Percentiles rank a stretch among this genome's conserved stretches.
phyloP scores from a whole-genome alignment of 2,797 vertebrate species.

The Hydrocynus forskahlii region DNA sequence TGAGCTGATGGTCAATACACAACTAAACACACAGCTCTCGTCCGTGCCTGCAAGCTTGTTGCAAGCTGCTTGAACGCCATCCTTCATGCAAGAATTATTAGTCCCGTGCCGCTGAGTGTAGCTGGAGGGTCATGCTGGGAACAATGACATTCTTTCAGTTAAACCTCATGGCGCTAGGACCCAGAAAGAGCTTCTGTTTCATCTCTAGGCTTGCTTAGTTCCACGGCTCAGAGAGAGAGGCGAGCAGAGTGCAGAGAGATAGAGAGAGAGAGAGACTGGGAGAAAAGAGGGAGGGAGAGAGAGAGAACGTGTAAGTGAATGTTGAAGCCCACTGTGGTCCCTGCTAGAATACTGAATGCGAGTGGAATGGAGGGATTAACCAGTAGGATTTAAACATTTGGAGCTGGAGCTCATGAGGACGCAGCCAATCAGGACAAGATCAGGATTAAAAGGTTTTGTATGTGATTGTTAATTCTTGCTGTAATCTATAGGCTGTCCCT shows the following conservation, averaged over 20 bases:
- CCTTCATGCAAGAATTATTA: constrained; percentile 21
- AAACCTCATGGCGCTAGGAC: constrained; percentile 72
- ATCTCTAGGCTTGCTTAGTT: constrained; percentile 71
- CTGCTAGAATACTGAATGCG: constrained; percentile 63
- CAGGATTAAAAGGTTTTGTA: constrained; percentile 77
- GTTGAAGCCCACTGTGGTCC: constrained; percentile 67
- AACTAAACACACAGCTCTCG: neutral
- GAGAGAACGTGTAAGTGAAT: constrained; percentile 63
- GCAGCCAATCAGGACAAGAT: constrained; percentile 66
- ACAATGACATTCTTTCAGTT: constrained; percentile 65
- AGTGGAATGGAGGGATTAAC: constrained; percentile 72
- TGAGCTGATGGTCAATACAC: neutral
- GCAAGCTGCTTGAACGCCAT: neutral
- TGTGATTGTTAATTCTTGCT: constrained; percentile 66
- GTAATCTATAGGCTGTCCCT: constrained; percentile 55
- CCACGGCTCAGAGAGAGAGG: constrained; percentile 72
- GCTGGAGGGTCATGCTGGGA: constrained; percentile 39
- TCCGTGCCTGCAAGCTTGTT: neutral
- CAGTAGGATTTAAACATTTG: constrained; percentile 68
- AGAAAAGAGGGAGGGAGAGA: constrained; percentile 39
- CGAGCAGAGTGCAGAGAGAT: constrained; percentile 66
- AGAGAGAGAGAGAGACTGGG: constrained; percentile 62
- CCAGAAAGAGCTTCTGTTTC: constrained; percentile 65
- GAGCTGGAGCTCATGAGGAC: constrained; percentile 68
- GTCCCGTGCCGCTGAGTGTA: constrained; percentile 30